Percentiles rank a stretch among this genome's conserved stretches.
Evolutionary conservation across 2,797 vertebrate species (phyloP).

Genomic region (Poeciliopsis gracilis): DNA sequence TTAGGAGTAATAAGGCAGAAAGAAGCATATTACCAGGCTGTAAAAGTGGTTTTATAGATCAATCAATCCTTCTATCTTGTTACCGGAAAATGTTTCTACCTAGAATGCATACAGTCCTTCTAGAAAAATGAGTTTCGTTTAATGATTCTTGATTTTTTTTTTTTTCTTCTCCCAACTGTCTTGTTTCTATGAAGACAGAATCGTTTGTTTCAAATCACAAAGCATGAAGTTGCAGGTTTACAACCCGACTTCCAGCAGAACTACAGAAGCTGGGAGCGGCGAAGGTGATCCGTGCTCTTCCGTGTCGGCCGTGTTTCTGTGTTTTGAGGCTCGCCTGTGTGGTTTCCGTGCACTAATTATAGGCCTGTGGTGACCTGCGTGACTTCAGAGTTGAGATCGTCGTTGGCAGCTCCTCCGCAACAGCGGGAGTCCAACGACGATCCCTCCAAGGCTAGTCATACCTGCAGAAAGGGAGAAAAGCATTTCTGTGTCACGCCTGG

Average conservation of each 20-base stretch:
- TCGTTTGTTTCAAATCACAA: not conserved
- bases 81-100: conserved; percentile 6
- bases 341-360: conserved; percentile 58
- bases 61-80: conserved; percentile 3
- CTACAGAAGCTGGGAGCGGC: not conserved
- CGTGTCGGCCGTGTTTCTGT: not conserved
- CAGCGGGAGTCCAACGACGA: conserved; percentile 83
- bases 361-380: conserved; percentile 83
- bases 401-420: conserved; percentile 71
- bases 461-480: conserved; percentile 64
- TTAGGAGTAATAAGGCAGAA: conserved; percentile 25
- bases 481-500: not conserved
- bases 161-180: not conserved
- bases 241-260: not conserved
- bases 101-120: not conserved
- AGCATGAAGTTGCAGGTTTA: not conserved
- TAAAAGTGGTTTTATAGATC: conserved; percentile 27
- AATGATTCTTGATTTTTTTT: not conserved
- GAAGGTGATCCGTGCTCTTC: conserved; percentile 15
- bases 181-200: not conserved
- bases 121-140: not conserved
- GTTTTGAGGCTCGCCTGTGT: conserved; percentile 13
- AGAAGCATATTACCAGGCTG: not conserved
- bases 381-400: conserved; percentile 87
- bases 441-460: conserved; percentile 96